Conservation (phyloP, 1,140 invertebrate species). For the Mamestra configurata region DNA sequence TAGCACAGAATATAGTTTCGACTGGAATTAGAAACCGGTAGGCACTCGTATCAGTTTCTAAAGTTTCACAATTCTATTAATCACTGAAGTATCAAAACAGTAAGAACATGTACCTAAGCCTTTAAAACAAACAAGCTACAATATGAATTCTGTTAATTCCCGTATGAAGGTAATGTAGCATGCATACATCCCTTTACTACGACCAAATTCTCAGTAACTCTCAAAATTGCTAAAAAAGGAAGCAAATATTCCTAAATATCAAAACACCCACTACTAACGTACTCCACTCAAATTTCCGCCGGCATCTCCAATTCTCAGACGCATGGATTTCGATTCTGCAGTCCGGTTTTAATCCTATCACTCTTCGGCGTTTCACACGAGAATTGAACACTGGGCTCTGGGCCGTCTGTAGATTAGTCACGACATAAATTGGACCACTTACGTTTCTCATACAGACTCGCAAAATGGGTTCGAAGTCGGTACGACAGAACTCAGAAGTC, state of each 20-base stretch:
- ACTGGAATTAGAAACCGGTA: no score
- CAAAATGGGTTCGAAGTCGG: conserved; percentile 32
- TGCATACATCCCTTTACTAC: no score
- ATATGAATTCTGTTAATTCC: no score
- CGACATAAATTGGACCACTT: conserved; percentile 61
- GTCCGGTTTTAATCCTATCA: conserved; percentile 63
- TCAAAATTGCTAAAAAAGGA: neutral
- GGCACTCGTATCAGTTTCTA: no score
- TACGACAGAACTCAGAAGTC: neutral
- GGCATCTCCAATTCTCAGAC: conserved; percentile 31
- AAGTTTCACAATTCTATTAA: no score
- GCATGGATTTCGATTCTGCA: neutral
- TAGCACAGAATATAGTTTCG: no score
- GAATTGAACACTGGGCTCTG: conserved; percentile 56
- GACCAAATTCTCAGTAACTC: neutral
- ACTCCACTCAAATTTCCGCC: conserved; percentile 19
- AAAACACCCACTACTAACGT: neutral
- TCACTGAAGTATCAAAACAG: no score
- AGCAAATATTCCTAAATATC: conserved; percentile 3
- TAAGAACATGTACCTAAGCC: no score
- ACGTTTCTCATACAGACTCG: conserved; percentile 49
- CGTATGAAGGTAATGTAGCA: no score
- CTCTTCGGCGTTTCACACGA: conserved; percentile 61
- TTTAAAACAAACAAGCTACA: no score
- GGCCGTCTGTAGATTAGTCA: conserved; percentile 60